Percentiles rank a stretch among this genome's conserved stretches.
Conservation (phyloP, 2,888 invertebrate species). For the Stegophylla sp. region DNA sequence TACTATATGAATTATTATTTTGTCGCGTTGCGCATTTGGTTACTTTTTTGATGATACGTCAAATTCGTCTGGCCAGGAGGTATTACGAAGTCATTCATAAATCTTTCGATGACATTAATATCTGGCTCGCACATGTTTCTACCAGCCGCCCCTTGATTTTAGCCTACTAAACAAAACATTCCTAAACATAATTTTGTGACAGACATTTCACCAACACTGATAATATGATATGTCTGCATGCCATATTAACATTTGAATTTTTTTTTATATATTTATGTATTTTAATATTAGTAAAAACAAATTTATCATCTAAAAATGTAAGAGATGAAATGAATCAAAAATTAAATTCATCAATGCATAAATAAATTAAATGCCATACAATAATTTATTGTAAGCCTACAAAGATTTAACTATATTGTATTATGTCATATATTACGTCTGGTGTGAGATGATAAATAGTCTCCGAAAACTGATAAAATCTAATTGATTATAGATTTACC, state of each 20-base stretch:
- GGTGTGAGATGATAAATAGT: no score
- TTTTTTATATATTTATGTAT: neutral
- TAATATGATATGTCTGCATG: conserved; percentile 23
- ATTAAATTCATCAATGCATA: no score
- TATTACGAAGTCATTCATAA: conserved; percentile 51
- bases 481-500: no score
- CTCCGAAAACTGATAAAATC: no score
- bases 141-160: conserved; percentile 37
- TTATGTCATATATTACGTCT: no score
- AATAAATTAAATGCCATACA: no score
- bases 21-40: neutral
- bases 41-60: conserved; percentile 26
- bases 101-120: conserved; percentile 53
- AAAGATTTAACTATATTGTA: no score
- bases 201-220: conserved; percentile 15
- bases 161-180: conserved; percentile 48
- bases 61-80: conserved; percentile 50
- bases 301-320: no score
- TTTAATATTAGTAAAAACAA: neutral
- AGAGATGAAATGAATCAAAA: no score
- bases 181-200: conserved; percentile 16
- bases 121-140: conserved; percentile 56
- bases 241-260: neutral
- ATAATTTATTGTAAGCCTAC: no score
- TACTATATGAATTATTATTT: conserved; percentile 11